Evolutionary conservation across 2,113 vertebrate genomes (phyloP).

Genomic region (Nothoprocta perdicaria): DNA sequence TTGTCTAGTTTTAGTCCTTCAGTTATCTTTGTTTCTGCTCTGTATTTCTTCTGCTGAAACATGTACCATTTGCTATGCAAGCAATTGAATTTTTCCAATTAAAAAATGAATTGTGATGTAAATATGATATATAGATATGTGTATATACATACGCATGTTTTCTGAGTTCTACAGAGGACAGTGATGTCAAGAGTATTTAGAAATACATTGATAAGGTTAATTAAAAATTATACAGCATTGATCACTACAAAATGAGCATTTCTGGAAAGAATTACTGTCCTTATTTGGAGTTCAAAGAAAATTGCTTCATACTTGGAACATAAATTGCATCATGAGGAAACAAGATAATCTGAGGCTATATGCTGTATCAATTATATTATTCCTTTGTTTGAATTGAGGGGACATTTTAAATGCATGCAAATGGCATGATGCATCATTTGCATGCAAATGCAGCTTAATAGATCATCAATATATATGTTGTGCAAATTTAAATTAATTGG

Average conservation of each 20-base stretch:
- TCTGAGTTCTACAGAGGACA: background rate
- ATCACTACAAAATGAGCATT: background rate
- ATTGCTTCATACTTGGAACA: background rate
- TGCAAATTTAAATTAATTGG: background rate
- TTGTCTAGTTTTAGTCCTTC: background rate
- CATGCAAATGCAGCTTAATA: background rate
- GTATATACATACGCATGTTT: background rate
- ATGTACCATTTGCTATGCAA: background rate
- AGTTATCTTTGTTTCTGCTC: background rate
- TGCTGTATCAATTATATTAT: background rate
- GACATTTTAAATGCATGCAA: background rate
- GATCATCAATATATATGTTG: background rate
- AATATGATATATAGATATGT: background rate
- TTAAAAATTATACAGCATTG: constrained; percentile 3
- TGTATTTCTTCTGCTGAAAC: background rate
- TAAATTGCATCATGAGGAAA: background rate
- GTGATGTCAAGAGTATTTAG: background rate
- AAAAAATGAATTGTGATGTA: background rate
- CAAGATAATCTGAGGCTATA: background rate
- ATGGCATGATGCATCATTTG: too few species aligned
- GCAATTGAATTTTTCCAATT: background rate
- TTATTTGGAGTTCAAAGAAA: background rate
- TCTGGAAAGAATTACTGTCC: background rate
- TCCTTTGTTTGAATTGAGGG: background rate
- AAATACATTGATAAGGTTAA: background rate